Base-by-base conservation (phyloP, 2,888 invertebrate genomes). In the Quadroppia sp. region DNA sequence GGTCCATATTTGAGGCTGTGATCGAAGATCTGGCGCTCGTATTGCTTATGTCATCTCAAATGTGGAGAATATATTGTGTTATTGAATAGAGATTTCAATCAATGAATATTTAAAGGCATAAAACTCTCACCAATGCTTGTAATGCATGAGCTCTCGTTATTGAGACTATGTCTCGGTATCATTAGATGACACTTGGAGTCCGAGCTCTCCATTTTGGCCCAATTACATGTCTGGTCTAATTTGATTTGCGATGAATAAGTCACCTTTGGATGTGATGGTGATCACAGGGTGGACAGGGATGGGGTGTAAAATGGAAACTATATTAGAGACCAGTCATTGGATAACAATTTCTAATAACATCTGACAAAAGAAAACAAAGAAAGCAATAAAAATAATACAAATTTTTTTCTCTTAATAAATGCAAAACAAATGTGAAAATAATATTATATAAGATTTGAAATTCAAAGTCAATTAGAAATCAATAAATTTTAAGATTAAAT, bases 1-100 rank as follows among this genome's bases (percentile, higher is more conserved):
- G 28, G 9, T 59, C 59, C n/a, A n/a, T 23, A 50, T n/a, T 50
- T 50, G 50, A 7, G n/a, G 50, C 20, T 7, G 59, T 32, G 2
- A 59, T 59, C 59, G 59, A 59, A 59, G 59, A 59, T 23, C 59
- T 25, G 28, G 59, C 59, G n/a, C 59, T 59, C 3, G 59, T 32
- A 59, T 59, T 59, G 17, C 59, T 59, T 15, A 59, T 20, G 9
- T 59, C 59, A 13, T 59, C 59, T 59, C 17, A 50, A 15, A n/a
- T n/a, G 4, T 6, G 17, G 20, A 50, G 20, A 20, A 50, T 17
- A n/a, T 50, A 50, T 9, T 50, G n/a, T n/a, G n/a, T n/a, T n/a
- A n/a, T n/a, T n/a, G n/a, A n/a, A n/a, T n/a, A n/a, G n/a, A n/a
- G n/a, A n/a, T n/a, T 9, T 9, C 4, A 17, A 11, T 4, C 36